phyloP scores from a whole-genome alignment of 2,797 vertebrate genomes.

The Tiaroga cobitis region DNA sequence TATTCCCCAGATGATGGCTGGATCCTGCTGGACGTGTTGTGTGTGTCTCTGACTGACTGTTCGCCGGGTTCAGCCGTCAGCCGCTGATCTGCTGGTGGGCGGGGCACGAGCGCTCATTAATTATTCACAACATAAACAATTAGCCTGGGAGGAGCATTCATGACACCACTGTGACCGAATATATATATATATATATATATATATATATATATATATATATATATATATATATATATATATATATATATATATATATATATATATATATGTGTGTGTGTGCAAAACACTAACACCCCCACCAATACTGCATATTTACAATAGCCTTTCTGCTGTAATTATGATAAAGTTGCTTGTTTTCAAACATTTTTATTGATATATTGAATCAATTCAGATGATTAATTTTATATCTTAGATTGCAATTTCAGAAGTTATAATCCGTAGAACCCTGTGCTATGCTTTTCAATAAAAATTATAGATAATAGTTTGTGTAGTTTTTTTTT shows the following conservation, averaged over 20 bases:
- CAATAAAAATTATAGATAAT: not conserved
- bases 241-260: not conserved
- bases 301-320: no score
- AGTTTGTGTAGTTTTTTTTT: not conserved
- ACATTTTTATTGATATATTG: not conserved
- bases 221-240: not conserved
- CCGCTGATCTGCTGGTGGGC: constrained; percentile 27
- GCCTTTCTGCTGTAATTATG: not conserved
- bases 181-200: not conserved
- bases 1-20: not conserved
- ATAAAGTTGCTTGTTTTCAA: not conserved
- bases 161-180: not conserved
- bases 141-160: constrained; percentile 1
- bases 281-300: no score
- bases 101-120: constrained; percentile 37
- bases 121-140: constrained; percentile 28
- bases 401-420: not conserved
- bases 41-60: not conserved
- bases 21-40: not conserved
- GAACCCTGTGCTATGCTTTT: not conserved
- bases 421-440: not conserved
- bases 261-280: no score
- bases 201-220: no score
- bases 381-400: not conserved
- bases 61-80: constrained; percentile 27